Conservation (phyloP, 2,113 vertebrate genomes). For the Uria lomvia region DNA sequence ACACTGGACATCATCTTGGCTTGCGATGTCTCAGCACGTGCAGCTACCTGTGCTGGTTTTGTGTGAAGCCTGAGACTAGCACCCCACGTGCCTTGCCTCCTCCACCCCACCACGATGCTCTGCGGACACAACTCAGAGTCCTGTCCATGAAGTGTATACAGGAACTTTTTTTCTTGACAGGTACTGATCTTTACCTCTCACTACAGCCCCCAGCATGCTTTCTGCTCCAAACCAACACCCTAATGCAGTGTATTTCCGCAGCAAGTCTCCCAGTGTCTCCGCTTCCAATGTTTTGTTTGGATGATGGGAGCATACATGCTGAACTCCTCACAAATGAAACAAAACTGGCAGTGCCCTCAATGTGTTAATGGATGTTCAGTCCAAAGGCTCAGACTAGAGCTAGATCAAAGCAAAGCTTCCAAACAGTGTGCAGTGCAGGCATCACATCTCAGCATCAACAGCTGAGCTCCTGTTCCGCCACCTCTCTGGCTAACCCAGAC, state of each 20-base stretch:
- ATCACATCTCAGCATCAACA: not conserved
- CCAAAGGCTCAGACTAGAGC: not conserved
- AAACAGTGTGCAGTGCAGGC: not conserved
- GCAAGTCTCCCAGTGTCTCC: not conserved
- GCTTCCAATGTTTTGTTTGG: fast-evolving
- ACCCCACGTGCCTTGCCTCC: not conserved
- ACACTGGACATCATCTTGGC: not conserved
- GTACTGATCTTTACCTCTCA: not conserved
- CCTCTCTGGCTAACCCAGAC: not conserved
- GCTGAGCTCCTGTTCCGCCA: not conserved
- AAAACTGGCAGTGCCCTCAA: not conserved
- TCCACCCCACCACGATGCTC: not conserved
- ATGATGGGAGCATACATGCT: fast-evolving
- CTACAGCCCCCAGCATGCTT: not conserved
- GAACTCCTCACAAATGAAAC: not conserved
- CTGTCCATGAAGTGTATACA: not conserved
- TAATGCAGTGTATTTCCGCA: not conserved
- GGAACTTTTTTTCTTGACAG: not conserved
- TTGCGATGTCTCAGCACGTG: not conserved
- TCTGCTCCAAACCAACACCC: not conserved
- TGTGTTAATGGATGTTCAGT: not conserved
- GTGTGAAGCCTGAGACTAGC: not conserved
- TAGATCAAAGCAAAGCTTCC: not conserved
- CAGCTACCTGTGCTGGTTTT: not conserved
- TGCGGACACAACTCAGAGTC: not conserved